These are phyloP conservation scores for Sinodicranocentrus sp. DNA, from an alignment of 2,888 invertebrate genomes.

Conservation along the genomic window DNA sequence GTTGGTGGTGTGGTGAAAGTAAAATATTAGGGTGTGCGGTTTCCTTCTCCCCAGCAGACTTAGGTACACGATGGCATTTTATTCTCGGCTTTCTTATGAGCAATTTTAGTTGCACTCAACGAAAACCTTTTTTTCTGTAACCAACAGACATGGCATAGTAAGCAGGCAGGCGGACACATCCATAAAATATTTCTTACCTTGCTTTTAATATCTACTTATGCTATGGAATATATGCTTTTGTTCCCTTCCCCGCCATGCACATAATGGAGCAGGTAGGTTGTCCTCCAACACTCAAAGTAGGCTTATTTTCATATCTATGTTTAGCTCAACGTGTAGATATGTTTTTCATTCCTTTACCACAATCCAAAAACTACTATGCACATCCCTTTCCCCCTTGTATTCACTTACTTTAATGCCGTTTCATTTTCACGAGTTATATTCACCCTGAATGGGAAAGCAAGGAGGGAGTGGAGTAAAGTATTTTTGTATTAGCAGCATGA, in stretches of 20 bases:
- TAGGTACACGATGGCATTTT: not conserved
- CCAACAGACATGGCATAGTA: not conserved
- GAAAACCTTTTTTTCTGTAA: not conserved
- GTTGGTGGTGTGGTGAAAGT: constrained; percentile 7
- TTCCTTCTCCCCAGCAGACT: not conserved
- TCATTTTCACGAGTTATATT: not conserved
- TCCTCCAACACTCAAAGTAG: not conserved
- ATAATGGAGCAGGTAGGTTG: not conserved
- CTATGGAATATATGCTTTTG: not conserved
- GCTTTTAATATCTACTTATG: not conserved
- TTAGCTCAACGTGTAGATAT: too few relatives aligned
- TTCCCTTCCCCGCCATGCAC: not conserved
- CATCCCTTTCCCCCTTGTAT: not conserved
- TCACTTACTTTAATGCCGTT: not conserved
- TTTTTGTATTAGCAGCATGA: constrained; percentile 5
- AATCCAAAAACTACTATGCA: not conserved
- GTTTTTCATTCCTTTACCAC: too few relatives aligned
- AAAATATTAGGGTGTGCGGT: constrained; percentile 12
- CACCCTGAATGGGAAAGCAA: not conserved
- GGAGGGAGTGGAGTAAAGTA: too few relatives aligned
- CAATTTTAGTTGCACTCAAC: not conserved
- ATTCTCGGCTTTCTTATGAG: not conserved
- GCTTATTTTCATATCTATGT: too few relatives aligned
- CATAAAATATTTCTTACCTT: constrained; percentile 38
- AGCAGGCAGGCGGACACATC: constrained; percentile 25